Evolutionary conservation across 2,888 invertebrate genomes (phyloP).

Genomic region (Ichneumon xanthorius): DNA sequence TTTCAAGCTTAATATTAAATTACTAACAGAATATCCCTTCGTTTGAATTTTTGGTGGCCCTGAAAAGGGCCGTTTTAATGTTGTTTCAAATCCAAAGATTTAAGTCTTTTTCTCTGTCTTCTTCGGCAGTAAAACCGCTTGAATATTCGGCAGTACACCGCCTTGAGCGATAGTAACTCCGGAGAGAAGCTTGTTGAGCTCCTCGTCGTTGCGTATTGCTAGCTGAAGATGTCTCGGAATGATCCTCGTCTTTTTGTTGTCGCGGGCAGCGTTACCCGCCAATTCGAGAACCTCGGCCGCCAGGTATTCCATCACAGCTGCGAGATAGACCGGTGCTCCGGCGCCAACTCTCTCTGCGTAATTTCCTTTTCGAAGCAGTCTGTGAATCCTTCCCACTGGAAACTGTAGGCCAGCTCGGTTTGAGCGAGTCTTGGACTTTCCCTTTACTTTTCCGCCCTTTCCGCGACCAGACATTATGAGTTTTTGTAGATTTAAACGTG

Average conservation of each 20-base stretch:
- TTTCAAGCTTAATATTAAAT: neutral
- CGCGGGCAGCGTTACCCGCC: no score
- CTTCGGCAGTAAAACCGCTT: constrained; percentile 87
- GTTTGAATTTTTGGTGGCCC: constrained; percentile 10
- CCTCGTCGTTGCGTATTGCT: constrained; percentile 93
- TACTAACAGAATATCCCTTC: constrained; percentile 12
- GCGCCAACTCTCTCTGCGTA: constrained; percentile 87
- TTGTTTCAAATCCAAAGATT: constrained; percentile 40
- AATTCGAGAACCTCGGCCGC: constrained; percentile 56
- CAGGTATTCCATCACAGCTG: constrained; percentile 86
- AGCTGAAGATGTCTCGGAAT: constrained; percentile 92
- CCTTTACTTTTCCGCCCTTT: constrained; percentile 74
- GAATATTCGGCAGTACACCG: constrained; percentile 93
- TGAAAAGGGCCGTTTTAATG: constrained; percentile 64
- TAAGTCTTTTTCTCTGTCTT: constrained; percentile 66
- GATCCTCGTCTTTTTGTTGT: constrained; percentile 87
- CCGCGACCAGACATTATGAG: constrained; percentile 75
- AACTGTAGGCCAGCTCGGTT: constrained; percentile 87
- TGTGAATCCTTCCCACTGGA: constrained; percentile 88
- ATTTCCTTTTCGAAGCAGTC: constrained; percentile 87
- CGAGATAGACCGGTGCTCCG: constrained; percentile 76
- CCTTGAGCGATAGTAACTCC: constrained; percentile 94
- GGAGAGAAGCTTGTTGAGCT: constrained; percentile 90
- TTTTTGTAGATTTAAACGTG: neutral
- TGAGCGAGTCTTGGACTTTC: constrained; percentile 84